Evolutionary conservation across 2,113 vertebrate genomes (phyloP), one percentile per base, ranked within the genome.

Genomic region (Eudyptes chrysolophus): DNA sequence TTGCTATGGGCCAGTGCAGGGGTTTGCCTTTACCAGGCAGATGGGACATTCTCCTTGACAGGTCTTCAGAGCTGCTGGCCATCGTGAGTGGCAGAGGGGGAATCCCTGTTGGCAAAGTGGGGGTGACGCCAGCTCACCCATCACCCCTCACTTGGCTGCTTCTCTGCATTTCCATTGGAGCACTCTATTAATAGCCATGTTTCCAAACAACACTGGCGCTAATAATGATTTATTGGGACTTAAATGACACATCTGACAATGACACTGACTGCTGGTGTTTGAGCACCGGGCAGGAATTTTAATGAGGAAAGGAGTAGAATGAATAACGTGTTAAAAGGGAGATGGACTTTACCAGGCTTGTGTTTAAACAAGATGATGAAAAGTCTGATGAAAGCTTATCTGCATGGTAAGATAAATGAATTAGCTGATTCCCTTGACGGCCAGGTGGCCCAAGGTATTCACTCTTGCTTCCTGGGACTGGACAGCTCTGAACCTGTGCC

Each of bases 311-410:
- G 79, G 51, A 92, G 26, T 24, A 89, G 78, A 92, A 96, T 75
- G 54, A 89, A 95, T 83, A 57, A 84, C 0, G 7, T 32, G 25
- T 83, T 90, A 78, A 89, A 83, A 93, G 20, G 62, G 34, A 95
- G 86, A 84, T 74, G 34, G 74, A 77, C 46, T 96, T 94, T 90
- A 86, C 40, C 18, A 74, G 62, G 46, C 54, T 84, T 87, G 48
- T 83, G 29, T 94, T 97, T 88, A 89, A 95, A 93, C 40, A 84
- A 78, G 57, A 80, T 86, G 95, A 97, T 85, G 55, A 87, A 94
- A 68, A 90, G 58, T 64, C 86, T 78, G 86, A 71, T 32, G 51
- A 87, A 96, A 94, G 8, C 49, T 93, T 88, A 90, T 96, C 90
- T 90, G 21, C 49, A 46, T n/a, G 32, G 38, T 62, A 80, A 90